Base-by-base conservation (phyloP, 2,888 invertebrate species). In the Apeira syringaria region DNA sequence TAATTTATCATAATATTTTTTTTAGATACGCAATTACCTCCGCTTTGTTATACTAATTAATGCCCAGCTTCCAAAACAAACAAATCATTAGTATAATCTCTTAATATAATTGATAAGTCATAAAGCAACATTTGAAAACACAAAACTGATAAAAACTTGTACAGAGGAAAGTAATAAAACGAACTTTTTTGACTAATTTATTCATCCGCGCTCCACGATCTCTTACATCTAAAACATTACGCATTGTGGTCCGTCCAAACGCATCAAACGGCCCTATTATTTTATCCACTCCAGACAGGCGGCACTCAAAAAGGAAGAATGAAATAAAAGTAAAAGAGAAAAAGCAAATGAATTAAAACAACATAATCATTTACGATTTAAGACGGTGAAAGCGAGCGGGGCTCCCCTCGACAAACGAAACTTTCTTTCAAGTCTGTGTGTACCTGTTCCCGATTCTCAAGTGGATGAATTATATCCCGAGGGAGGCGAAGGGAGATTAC, bases 261-360 rank as follows among this genome's bases (percentile, higher is more conserved):
- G 64, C 61, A 71, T 65, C 63, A 64, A 66, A 65, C 64, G 65
- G 58, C 68, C 68, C 64, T 68, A 69, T 68, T 65, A 70, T 63
- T 58, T 60, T 62, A 74, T 71, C 78, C 82, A 80, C 85, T 83
- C 66, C 83, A 77, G 86, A 72, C 87, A 86, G 86, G 87, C 87
- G 87, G 87, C 84, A 65, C 70, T 81, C 75, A 77, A 79, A 80
- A 69, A 73, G 62, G 64, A 77, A 77, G 69, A 73, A 78, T 68
- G 61, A 78, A 83, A 79, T 71, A 72, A 80, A 83, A 74, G 69
- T 68, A 79, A 74, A 67, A 73, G 62, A 77, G 66, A 74, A 78
- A 77, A 85, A 86, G 85, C 85, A 81, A 87, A 86, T 81, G 82
- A 87, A 87, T 88, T 85, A 87, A 87, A 87, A 86, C 80, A 88